Percentiles rank a stretch among this genome's conserved stretches.
Evolutionary conservation across 2,888 invertebrate species (phyloP).

Genomic region (Trisateles emortualis): DNA sequence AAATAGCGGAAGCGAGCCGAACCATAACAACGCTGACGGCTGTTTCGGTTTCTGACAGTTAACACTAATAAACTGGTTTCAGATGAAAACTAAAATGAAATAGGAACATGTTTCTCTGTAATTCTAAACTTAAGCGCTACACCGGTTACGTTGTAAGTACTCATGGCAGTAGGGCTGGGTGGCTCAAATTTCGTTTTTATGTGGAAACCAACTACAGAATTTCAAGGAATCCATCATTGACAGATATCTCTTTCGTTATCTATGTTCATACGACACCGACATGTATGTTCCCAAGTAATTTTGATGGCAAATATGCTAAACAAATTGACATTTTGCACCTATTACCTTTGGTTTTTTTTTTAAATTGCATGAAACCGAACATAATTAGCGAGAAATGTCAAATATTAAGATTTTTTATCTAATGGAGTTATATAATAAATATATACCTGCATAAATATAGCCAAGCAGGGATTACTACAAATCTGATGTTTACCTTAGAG

Average conservation of each 20-base stretch:
- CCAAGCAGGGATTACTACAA: too few species aligned
- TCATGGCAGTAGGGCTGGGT: conserved; percentile 27
- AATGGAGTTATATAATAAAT: too few species aligned
- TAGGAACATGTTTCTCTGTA: conserved; percentile 70
- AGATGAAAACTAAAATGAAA: conserved; percentile 74
- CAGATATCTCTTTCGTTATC: not conserved
- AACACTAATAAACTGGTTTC: conserved; percentile 78
- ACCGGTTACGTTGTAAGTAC: conserved; percentile 33
- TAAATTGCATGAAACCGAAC: too few species aligned
- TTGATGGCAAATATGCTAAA: too few species aligned
- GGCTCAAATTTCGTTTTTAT: not conserved
- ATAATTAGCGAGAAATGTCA: too few species aligned
- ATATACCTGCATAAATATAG: too few species aligned
- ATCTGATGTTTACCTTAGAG: too few species aligned
- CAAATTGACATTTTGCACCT: too few species aligned
- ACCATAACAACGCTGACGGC: conserved; percentile 78
- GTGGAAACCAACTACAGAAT: not conserved
- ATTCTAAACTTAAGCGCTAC: conserved; percentile 54
- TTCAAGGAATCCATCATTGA: not conserved
- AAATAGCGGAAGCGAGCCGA: conserved; percentile 76
- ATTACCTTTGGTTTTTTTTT: too few species aligned
- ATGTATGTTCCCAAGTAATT: too few species aligned
- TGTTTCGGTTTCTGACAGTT: conserved; percentile 74
- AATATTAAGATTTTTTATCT: too few species aligned
- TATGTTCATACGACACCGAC: too few species aligned